Evolutionary conservation across 2,113 vertebrate species (phyloP).

Genomic region (Corythornis vintsioides): DNA sequence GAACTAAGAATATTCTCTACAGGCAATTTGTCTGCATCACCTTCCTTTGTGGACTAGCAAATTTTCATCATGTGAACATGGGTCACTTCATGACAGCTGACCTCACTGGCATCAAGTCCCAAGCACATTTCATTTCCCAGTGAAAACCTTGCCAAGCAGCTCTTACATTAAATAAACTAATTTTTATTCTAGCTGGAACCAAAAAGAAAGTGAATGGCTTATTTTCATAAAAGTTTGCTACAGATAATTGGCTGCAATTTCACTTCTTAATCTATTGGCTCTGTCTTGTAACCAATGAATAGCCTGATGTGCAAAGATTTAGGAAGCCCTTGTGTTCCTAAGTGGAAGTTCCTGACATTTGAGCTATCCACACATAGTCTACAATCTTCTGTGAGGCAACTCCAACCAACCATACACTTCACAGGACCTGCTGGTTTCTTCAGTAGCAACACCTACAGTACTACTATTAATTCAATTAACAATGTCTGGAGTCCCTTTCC

Average conservation of each 20-base stretch:
- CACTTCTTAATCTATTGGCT: background rate
- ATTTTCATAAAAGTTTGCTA: constrained; percentile 9
- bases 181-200: constrained; percentile 7
- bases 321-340: background rate
- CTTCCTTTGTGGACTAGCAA: background rate
- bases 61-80: background rate
- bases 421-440: background rate
- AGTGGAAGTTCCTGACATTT: background rate
- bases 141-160: background rate
- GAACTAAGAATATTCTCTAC: background rate
- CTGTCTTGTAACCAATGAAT: background rate
- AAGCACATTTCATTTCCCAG: constrained; percentile 43
- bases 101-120: background rate
- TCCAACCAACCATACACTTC: background rate
- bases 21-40: background rate
- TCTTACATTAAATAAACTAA: constrained; percentile 23
- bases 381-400: background rate
- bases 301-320: background rate
- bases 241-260: background rate
- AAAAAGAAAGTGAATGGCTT: background rate
- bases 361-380: background rate
- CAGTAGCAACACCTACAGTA: background rate
- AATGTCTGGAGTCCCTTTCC: background rate
- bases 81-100: background rate
- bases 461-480: background rate